Conservation (phyloP, 2,797 vertebrate species). For the Gymnothorax reevesii region DNA sequence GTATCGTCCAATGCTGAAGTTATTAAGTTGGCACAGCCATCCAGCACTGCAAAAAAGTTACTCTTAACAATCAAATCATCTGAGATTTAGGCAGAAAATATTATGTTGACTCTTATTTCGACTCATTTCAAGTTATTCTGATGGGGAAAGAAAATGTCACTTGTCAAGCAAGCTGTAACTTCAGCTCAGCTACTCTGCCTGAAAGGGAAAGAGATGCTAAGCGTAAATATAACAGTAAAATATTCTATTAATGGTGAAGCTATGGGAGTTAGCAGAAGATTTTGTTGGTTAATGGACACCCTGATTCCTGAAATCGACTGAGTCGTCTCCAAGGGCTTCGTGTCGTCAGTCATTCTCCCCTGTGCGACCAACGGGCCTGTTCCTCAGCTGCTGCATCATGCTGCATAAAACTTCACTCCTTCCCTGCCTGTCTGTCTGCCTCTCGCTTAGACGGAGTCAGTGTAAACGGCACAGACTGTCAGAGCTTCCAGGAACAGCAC, state of each 20-base stretch:
- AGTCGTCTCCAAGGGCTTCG: conserved; percentile 10
- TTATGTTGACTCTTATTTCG: too few relatives aligned
- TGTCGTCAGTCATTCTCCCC: background rate
- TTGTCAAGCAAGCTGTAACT: too few relatives aligned
- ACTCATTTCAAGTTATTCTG: too few relatives aligned
- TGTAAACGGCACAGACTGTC: background rate
- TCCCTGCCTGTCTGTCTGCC: conserved; percentile 23
- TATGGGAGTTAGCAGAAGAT: background rate
- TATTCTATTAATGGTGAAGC: too few relatives aligned
- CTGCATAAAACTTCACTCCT: conserved; percentile 22
- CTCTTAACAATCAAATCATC: too few relatives aligned
- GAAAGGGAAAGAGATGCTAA: too few relatives aligned
- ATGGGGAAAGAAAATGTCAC: too few relatives aligned
- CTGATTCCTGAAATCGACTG: conserved; percentile 11
- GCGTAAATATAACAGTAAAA: too few relatives aligned
- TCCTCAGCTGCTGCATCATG: background rate
- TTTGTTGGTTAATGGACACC: background rate
- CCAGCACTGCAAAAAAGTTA: background rate
- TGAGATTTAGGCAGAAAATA: too few relatives aligned
- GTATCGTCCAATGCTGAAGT: background rate
- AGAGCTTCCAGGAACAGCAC: background rate
- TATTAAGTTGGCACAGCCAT: background rate
- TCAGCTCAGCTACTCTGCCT: too few relatives aligned
- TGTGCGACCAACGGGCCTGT: conserved; percentile 1
- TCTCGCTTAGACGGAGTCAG: background rate